phyloP scores from a whole-genome alignment of 2,888 invertebrate species.

The Trissolcus brochymenae region DNA sequence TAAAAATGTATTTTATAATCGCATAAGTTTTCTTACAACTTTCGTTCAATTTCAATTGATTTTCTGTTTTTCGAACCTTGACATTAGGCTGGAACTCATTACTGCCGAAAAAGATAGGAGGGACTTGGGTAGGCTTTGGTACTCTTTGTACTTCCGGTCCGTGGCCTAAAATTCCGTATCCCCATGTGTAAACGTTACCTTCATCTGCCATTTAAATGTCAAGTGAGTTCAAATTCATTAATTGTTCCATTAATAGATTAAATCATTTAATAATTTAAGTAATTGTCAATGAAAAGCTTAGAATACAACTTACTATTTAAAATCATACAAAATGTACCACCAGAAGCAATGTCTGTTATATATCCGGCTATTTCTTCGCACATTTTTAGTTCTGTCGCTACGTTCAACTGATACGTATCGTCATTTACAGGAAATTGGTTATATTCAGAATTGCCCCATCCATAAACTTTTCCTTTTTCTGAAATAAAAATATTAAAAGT shows the following conservation, averaged over 20 bases:
- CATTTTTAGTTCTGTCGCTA: constrained; percentile 82
- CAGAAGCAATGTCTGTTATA: constrained; percentile 88
- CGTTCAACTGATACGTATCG: constrained; percentile 83
- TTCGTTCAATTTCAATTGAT: background rate
- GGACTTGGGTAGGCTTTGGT: constrained; percentile 83
- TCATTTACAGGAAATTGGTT: constrained; percentile 83
- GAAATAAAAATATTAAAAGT: too few species aligned
- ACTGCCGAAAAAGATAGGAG: constrained; percentile 88
- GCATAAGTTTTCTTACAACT: background rate
- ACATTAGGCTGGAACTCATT: constrained; percentile 88
- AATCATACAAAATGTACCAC: constrained; percentile 90
- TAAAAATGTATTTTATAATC: constrained; percentile 68
- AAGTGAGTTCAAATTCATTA: too few species aligned
- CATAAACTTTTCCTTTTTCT: constrained; percentile 94
- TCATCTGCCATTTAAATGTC: constrained; percentile 78
- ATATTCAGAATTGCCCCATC: constrained; percentile 98
- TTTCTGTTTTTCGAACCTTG: constrained; percentile 60
- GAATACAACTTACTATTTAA: constrained; percentile 83
- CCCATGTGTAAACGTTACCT: constrained; percentile 94
- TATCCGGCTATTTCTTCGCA: constrained; percentile 82
- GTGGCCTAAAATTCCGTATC: constrained; percentile 92
- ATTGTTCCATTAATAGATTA: constrained; percentile 3
- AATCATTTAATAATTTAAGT: background rate
- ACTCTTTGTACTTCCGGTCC: constrained; percentile 87
- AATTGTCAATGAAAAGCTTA: background rate